Base-by-base conservation (phyloP, 2,797 vertebrate species). In the Centroberyx gerrardi region DNA sequence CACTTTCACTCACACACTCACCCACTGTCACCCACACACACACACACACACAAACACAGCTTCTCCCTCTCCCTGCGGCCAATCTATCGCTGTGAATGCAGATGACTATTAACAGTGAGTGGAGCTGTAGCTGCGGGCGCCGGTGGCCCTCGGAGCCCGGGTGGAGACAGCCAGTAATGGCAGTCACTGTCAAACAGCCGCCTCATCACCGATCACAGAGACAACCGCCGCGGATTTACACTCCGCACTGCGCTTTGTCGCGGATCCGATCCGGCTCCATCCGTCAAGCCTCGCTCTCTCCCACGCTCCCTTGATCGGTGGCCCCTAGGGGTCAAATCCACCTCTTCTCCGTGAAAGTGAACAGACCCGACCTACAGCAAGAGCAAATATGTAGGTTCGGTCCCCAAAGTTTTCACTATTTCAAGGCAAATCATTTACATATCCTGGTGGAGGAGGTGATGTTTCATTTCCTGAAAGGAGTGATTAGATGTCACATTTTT, bases 171-270 rank as follows among this genome's bases (percentile, higher is more conserved):
- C n/a, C 74, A 55, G 74, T 80, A 71, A 88, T 71, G 64, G 72
- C 80, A 71, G 67, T 75, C 31, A 18, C 72, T 75, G 79, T 78
- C 74, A 59, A 70, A 70, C 63, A 68, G 55, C 72, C 66, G 12
- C 69, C 46, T 80, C 64, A 72, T 86, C 85, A 82, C 74, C 82
- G 60, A 66, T 89, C 88, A 81, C 79, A 63, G 72, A 88, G 83
- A 89, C 86, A 78, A 87, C 69, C 72, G 72, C 80, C 40, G 38
- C 56, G 66, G 78, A 88, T 90, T 89, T 87, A 87, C 76, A 42
- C 53, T 46, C 12, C 65, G 52, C 52, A n/a, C 68, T 63, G 60
- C 85, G 76, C 77, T 87, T 79, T 71, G 72, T 88, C 86, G 82
- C 8, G 18, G 72, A 56, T 78, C 69, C 80, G 76, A 85, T 80